These are phyloP conservation scores for Didymodactylos carnosus DNA, from an alignment of 2,888 invertebrate genomes.

Conservation along the genomic window DNA sequence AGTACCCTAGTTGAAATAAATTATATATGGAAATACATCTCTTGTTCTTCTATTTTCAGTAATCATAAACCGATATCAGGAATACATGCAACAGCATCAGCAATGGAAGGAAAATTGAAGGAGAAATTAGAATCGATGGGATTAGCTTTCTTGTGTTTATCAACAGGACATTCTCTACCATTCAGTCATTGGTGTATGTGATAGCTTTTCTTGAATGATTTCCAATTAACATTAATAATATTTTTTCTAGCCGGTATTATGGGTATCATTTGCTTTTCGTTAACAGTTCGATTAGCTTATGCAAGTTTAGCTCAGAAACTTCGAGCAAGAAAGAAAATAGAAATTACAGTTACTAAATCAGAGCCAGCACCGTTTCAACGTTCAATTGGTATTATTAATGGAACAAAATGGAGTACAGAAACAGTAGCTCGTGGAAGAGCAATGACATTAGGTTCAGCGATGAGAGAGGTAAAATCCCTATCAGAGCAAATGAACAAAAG, in stretches of 20 bases:
- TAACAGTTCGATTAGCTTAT: slow-evolving; percentile 25
- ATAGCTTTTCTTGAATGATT: slow-evolving; percentile 19
- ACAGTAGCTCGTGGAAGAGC: background rate
- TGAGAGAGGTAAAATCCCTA: background rate
- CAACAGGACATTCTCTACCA: slow-evolving; percentile 21
- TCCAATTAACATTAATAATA: background rate
- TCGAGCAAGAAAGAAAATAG: slow-evolving; percentile 16
- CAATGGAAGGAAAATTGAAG: slow-evolving; percentile 26
- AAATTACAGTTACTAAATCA: background rate
- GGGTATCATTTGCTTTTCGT: slow-evolving; percentile 21
- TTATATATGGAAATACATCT: no score
- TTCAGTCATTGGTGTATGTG: slow-evolving; percentile 19
- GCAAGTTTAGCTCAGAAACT: slow-evolving; percentile 23
- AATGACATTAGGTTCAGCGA: background rate
- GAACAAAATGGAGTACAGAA: background rate
- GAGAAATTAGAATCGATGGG: slow-evolving; percentile 26
- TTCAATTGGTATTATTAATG: background rate
- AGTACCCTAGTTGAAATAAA: slow-evolving; percentile 20
- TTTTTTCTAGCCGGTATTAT: slow-evolving; percentile 20
- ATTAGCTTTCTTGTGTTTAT: slow-evolving; percentile 23
- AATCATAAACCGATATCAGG: no score
- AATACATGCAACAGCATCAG: slow-evolving; percentile 19
- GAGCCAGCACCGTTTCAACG: background rate
- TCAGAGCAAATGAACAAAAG: background rate
- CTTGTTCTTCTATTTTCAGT: background rate